Conservation (phyloP, 2,888 invertebrate species). For the Hylaea fasciaria region DNA sequence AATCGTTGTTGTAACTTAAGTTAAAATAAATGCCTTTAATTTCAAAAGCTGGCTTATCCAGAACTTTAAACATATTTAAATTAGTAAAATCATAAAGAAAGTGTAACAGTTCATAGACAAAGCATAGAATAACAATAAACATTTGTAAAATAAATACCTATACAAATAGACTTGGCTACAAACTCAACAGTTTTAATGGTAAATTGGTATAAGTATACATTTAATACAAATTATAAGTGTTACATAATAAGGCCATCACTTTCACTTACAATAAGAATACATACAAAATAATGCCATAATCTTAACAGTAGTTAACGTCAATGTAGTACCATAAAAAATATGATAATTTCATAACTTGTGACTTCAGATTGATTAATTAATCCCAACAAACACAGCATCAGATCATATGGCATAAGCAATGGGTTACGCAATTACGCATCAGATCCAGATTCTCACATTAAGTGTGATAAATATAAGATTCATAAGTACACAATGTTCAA, state of each 20-base stretch:
- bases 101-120: constrained; percentile 24
- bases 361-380: constrained; percentile 14
- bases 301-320: constrained; percentile 1
- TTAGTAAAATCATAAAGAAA: constrained; percentile 9
- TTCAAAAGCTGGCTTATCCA: constrained; percentile 31
- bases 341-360: constrained; percentile 26
- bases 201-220: constrained; percentile 11
- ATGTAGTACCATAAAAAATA: constrained; percentile 9
- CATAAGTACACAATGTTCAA: constrained; percentile 51
- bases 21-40: constrained; percentile 38
- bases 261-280: constrained; percentile 25
- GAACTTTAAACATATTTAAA: constrained; percentile 7
- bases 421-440: constrained; percentile 4
- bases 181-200: constrained; percentile 28
- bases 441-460: constrained; percentile 39
- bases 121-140: constrained; percentile 29
- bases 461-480: constrained; percentile 47
- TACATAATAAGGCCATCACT: constrained; percentile 37
- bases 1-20: constrained; percentile 23
- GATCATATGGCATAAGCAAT: constrained; percentile 45
- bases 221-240: constrained; percentile 17
- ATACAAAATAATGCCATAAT: constrained; percentile 8
- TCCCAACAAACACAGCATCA: constrained; percentile 34
- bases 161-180: constrained; percentile 26
- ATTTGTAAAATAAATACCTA: constrained; percentile 34